Conservation (phyloP, 2,888 invertebrate genomes). For the Chironomus riparius region DNA sequence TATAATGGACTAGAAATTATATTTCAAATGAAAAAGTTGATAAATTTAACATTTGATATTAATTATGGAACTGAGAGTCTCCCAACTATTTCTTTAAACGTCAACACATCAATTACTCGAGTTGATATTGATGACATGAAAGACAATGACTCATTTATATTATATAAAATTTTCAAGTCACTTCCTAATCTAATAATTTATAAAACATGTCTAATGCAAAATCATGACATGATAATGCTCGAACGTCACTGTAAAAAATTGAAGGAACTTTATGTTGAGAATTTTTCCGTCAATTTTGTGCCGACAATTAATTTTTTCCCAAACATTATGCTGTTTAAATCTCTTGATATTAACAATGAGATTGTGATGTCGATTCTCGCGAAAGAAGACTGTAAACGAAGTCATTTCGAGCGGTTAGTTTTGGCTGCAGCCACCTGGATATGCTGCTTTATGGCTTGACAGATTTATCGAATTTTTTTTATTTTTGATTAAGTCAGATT, state of each 20-base stretch:
- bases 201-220: neutral
- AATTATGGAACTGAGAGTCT: neutral
- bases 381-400: neutral
- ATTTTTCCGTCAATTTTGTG: neutral
- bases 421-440: neutral
- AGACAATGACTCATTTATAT: neutral
- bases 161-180: neutral
- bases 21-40: neutral
- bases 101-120: neutral
- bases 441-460: too few species aligned
- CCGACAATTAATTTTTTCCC: neutral
- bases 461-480: too few species aligned
- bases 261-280: neutral
- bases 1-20: neutral
- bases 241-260: neutral
- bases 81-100: neutral
- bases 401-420: neutral
- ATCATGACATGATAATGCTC: neutral
- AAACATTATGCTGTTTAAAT: neutral
- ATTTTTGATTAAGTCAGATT: too few species aligned
- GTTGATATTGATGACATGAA: neutral
- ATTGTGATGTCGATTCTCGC: neutral
- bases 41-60: neutral
- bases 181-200: neutral
- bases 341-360: neutral